These are phyloP conservation scores for Tupaia chinensis DNA, from an alignment of 2,113 vertebrate species.

Conservation along the genomic window DNA sequence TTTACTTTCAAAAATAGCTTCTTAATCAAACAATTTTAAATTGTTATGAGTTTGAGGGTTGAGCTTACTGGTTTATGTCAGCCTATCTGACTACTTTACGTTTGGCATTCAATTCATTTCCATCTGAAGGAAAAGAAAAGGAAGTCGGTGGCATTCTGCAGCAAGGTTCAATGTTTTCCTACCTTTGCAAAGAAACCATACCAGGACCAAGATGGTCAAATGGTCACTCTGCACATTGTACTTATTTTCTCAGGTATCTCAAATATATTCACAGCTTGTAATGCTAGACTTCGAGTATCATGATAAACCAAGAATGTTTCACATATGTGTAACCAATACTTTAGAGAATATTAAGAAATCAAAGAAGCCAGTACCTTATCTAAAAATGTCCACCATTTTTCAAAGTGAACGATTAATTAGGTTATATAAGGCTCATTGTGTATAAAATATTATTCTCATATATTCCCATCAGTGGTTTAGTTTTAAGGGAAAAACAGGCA, in stretches of 20 bases:
- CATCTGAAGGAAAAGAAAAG: conserved; percentile 37
- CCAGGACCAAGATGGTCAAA: conserved; percentile 46
- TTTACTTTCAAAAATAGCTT: conserved; percentile 1
- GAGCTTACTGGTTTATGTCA: background rate
- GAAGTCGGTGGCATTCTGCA: conserved; percentile 53
- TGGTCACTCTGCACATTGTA: conserved; percentile 70
- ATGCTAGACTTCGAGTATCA: conserved; percentile 74
- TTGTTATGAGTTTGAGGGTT: background rate
- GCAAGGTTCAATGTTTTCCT: conserved; percentile 62
- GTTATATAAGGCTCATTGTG: conserved; percentile 77
- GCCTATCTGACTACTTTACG: background rate
- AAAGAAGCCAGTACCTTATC: conserved; percentile 82
- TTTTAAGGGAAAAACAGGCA: conserved; percentile 51
- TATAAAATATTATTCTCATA: conserved; percentile 76
- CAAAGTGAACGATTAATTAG: conserved; percentile 80
- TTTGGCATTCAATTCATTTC: background rate
- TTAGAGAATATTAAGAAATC: conserved; percentile 81
- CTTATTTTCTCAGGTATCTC: conserved; percentile 77
- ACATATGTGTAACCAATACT: conserved; percentile 81
- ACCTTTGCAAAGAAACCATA: conserved; percentile 72
- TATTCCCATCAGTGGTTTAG: conserved; percentile 74
- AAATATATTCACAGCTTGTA: conserved; percentile 85
- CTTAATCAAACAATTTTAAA: conserved; percentile 26
- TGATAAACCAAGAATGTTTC: conserved; percentile 83
- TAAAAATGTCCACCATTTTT: conserved; percentile 42